Conservation (phyloP, 2,797 vertebrate species). For the Diplodus sargus region DNA sequence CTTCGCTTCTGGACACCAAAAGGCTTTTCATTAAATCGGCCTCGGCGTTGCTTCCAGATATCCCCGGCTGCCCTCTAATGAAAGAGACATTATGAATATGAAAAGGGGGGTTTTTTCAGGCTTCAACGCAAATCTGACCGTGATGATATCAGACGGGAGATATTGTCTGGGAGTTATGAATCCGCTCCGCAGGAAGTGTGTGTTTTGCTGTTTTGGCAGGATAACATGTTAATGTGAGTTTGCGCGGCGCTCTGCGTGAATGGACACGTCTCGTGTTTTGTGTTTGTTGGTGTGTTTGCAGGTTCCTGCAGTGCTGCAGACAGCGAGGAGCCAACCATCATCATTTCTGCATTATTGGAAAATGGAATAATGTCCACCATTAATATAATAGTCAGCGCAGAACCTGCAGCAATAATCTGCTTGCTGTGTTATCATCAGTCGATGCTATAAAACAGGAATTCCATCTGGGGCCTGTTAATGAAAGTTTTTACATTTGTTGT, state of each 20-base stretch:
- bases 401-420: neutral
- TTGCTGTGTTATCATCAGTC: neutral
- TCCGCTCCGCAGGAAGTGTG: neutral
- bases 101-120: neutral
- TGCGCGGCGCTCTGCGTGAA: neutral
- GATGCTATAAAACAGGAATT: neutral
- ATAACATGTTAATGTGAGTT: neutral
- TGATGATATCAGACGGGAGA: neutral
- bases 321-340: neutral
- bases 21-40: constrained; percentile 25
- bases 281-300: neutral
- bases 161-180: neutral
- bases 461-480: neutral
- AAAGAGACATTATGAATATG: constrained; percentile 26
- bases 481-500: neutral
- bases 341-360: neutral
- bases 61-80: constrained; percentile 6
- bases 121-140: neutral
- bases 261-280: neutral
- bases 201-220: neutral
- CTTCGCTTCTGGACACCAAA: constrained; percentile 5
- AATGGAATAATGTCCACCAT: neutral
- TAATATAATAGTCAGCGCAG: neutral
- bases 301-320: neutral
- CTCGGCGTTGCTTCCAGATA: neutral